Evolutionary conservation across 2,797 vertebrate species (phyloP), one percentile per base, ranked within the genome.

Genomic region (Gambusia yucatana): DNA sequence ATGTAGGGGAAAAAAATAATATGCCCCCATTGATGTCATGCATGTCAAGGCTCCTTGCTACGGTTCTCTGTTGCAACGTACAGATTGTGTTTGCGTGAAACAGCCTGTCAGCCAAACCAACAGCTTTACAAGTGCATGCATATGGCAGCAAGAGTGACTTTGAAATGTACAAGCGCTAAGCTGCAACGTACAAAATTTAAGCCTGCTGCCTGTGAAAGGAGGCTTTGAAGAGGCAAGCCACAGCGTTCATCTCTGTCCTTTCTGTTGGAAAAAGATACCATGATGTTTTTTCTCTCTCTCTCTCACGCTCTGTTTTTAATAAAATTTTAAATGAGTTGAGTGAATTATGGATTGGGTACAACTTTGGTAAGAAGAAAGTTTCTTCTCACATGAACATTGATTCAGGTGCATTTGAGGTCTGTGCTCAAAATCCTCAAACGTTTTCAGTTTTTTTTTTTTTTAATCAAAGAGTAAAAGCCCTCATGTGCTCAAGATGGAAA

Each of bases 401-500:
- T 81, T 84, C 73, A 75, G 76, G 80, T 78, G 81, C 73, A 74
- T 59, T 30, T 39, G 84, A 84, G 74, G 65, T 75, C 71, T 72
- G 70, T 13, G 76, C 71, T 82, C 69, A 81, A 85, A 84, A 78
- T 28, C 28, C 48, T 61, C 28, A 72, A 6, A 1, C 46, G 4
- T 59, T 79, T 67, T 75, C 14, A 25, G 7, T 43, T 41, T 39
- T 28, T 36, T 65, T 22, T 20, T 50, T 2, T 48, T 48, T 20
- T 7, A 8, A 50, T 76, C 75, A 65, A 63, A 88, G 71, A 88
- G 80, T 80, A 75, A 52, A 52, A 82, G 44, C 57, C 69, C 70
- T 78, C 36, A 11, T 11, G 1, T 75, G 71, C 83, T 90, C 90
- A 77, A 87, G 88, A 91, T 86, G 80, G 88, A 89, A 91, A 86